These are phyloP conservation scores for Machimus rusticus DNA, from an alignment of 2,888 invertebrate species.

Conservation along the genomic window DNA sequence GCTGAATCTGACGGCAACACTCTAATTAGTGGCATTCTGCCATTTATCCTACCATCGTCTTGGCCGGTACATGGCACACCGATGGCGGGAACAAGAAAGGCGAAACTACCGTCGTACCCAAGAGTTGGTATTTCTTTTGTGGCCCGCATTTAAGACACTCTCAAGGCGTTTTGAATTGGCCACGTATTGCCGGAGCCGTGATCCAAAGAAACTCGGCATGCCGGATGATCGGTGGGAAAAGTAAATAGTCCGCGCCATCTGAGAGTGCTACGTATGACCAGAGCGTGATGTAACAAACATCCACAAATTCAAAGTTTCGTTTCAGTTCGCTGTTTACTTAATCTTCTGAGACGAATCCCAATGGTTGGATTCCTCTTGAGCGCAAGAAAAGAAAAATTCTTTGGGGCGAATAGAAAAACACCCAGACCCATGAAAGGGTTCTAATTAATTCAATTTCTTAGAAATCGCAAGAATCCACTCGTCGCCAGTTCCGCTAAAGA, in stretches of 20 bases:
- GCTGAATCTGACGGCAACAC: slow-evolving; percentile 37
- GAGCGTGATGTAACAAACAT: not conserved
- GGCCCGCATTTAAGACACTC: not conserved
- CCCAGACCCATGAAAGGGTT: not conserved
- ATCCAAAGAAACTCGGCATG: not conserved
- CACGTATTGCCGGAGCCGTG: not conserved
- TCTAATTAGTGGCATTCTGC: slow-evolving; percentile 37
- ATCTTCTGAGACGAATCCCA: not conserved
- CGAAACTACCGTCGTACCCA: not conserved
- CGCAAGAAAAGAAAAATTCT: not conserved
- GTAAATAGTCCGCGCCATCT: not conserved
- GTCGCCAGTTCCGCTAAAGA: not conserved
- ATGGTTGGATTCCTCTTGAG: not conserved
- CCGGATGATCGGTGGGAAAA: not conserved
- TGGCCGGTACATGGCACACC: not conserved
- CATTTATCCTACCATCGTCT: slow-evolving; percentile 14
- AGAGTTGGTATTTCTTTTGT: not conserved
- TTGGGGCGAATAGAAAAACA: not conserved
- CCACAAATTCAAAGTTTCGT: not conserved
- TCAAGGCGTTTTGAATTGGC: not conserved
- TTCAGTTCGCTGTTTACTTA: not conserved
- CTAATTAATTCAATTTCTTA: not conserved
- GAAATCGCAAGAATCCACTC: not conserved
- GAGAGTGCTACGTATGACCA: not conserved
- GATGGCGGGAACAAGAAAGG: not conserved